Percentiles rank a stretch among this genome's conserved stretches.
Evolutionary conservation across 2,888 invertebrate species (phyloP).

Genomic region (Drosophila leonis): DNA sequence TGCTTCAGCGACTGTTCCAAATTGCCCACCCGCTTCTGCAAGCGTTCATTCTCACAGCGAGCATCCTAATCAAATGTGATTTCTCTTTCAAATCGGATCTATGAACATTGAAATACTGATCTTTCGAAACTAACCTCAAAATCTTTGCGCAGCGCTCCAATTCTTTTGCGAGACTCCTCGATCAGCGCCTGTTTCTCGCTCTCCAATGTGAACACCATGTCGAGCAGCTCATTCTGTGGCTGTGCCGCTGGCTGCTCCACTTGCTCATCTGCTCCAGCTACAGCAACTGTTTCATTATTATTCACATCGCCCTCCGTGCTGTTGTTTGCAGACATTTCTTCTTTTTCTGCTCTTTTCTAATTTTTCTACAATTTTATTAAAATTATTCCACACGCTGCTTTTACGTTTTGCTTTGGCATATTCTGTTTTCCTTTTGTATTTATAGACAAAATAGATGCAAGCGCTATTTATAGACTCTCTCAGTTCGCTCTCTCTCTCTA

Average conservation of each 20-base stretch:
- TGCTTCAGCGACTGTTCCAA: conserved; percentile 84
- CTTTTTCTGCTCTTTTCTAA: conserved; percentile 32
- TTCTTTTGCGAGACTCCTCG: conserved; percentile 83
- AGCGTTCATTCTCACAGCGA: conserved; percentile 81
- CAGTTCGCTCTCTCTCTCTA: conserved; percentile 36
- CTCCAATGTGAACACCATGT: conserved; percentile 84
- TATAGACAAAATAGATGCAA: conserved; percentile 70
- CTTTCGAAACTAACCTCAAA: conserved; percentile 81
- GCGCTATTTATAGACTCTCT: conserved; percentile 64
- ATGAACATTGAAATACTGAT: neutral
- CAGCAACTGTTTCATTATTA: conserved; percentile 60
- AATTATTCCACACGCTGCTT: conserved; percentile 31
- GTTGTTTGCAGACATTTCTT: conserved; percentile 70
- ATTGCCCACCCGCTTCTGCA: conserved; percentile 80
- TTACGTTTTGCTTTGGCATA: conserved; percentile 30
- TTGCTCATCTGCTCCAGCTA: conserved; percentile 18
- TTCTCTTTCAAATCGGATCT: neutral
- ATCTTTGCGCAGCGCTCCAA: conserved; percentile 83
- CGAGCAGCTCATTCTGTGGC: conserved; percentile 82
- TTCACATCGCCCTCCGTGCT: conserved; percentile 75
- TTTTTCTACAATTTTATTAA: conserved; percentile 30
- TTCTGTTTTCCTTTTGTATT: conserved; percentile 65
- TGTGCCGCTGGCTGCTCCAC: conserved; percentile 35
- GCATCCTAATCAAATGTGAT: conserved; percentile 69
- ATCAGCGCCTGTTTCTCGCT: conserved; percentile 84